These are phyloP conservation scores for Bombus vancouverensis DNA, from an alignment of 1,140 invertebrate genomes.

Conservation along the genomic window DNA sequence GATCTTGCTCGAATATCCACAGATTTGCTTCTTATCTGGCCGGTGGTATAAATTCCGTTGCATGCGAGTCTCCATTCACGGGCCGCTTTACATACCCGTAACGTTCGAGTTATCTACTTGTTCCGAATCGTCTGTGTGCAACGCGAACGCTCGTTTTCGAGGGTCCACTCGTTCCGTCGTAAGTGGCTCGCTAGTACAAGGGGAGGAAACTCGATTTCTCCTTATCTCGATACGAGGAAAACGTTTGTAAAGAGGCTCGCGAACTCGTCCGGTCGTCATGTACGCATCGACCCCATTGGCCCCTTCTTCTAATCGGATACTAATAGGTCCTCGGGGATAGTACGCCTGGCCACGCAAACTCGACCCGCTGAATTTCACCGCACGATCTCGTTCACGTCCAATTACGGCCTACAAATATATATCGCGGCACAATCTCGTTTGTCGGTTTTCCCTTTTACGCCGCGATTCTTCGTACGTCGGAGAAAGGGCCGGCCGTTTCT, in stretches of 20 bases:
- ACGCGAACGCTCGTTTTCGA: constrained; percentile 50
- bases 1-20: constrained; percentile 27
- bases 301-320: constrained; percentile 66
- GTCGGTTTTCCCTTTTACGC: constrained; percentile 37
- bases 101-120: constrained; percentile 51
- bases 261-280: constrained; percentile 15
- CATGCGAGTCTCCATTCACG: constrained; percentile 45
- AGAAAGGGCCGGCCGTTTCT: constrained; percentile 4
- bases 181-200: constrained; percentile 48
- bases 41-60: constrained; percentile 46
- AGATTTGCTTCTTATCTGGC: constrained; percentile 50
- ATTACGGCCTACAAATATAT: constrained; percentile 64
- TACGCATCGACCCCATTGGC: constrained; percentile 39
- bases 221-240: constrained; percentile 65
- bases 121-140: constrained; percentile 31
- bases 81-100: constrained; percentile 48
- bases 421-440: constrained; percentile 35
- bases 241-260: constrained; percentile 44
- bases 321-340: constrained; percentile 63
- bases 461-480: constrained; percentile 30
- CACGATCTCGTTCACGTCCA: constrained; percentile 63
- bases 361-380: constrained; percentile 53
- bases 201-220: constrained; percentile 60
- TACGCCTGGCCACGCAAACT: constrained; percentile 49
- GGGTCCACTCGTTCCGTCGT: constrained; percentile 46